Evolutionary conservation across 2,113 vertebrate species (phyloP).

Genomic region (Neolamprologus sp.): DNA sequence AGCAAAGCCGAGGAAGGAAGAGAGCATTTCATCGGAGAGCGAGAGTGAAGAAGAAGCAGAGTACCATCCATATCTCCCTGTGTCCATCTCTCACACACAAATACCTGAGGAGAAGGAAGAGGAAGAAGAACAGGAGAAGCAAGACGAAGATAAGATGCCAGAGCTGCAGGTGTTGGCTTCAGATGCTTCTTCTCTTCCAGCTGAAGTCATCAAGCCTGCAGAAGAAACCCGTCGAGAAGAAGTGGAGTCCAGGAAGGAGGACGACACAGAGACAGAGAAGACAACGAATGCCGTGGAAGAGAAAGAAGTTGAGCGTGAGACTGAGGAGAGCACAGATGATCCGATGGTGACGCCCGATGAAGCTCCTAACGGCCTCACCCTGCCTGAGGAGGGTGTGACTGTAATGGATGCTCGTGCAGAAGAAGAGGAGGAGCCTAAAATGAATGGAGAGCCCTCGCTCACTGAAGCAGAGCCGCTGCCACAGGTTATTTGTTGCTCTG

Average conservation of each 20-base stretch:
- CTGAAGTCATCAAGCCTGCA: not conserved
- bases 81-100: conserved; percentile 74
- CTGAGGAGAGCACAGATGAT: conserved; percentile 24
- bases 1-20: conserved; percentile 35
- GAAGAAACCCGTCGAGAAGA: not conserved
- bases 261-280: not conserved
- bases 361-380: conserved; percentile 39
- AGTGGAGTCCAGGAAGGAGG: not conserved
- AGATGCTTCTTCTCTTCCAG: not conserved
- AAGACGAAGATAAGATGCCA: not conserved
- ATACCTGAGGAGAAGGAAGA: conserved; percentile 79
- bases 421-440: conserved; percentile 72
- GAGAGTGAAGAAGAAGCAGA: conserved; percentile 93
- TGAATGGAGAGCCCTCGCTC: conserved; percentile 87
- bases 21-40: conserved; percentile 83
- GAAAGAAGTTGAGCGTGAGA: not conserved
- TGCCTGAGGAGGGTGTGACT: not conserved
- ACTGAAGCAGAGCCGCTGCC: conserved; percentile 81
- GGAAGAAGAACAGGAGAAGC: conserved; percentile 18
- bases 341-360: conserved; percentile 53
- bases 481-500: conserved; percentile 98
- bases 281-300: not conserved
- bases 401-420: conserved; percentile 54
- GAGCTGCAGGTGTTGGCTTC: not conserved
- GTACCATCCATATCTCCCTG: conserved; percentile 78